Base-by-base conservation (phyloP, 2,888 invertebrate genomes). In the Ornithoptera alexandrae region DNA sequence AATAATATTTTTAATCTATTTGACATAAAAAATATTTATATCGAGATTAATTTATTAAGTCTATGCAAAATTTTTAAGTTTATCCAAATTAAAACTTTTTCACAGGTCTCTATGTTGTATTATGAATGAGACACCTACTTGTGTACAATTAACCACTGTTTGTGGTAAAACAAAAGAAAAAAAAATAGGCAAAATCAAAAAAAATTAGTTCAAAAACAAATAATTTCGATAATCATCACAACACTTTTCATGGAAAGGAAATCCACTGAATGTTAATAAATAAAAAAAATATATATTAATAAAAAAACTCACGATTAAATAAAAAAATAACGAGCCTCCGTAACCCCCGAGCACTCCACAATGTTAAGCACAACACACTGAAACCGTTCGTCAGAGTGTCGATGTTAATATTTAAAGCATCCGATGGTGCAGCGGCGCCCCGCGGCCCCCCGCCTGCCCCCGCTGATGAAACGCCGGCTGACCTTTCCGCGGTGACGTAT, bases 301-400 rank as follows among this genome's bases (percentile, higher is more conserved):
- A 58, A 58, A 53, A 22, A n/a, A 67, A 70, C 70, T 70, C 67
- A 70, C 70, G 67, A 64, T 70, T 42, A 67, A 70, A 63, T 42
- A 42, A 42, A 56, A 42, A 30, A 42, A 63, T 59, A 42, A 46
- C 30, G 15, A 10, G 46, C 63, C 67, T 67, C 70, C 67, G 66
- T 64, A 60, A 39, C 70, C 63, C 53, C 70, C 70, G 53, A 70
- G 67, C 70, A 70, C 70, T 67, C 60, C 67, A 70, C 70, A 70
- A 63, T 70, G 67, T 64, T 53, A 67, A 46, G 36, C 70, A 70
- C 70, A 70, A 70, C 67, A 70, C 70, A 70, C 70, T 70, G 70
- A 70, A 70, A 70, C 59, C 70, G 60, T 63, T 56, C 70, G 60
- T 63, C 66, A 42, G 24, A 67, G 56, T 15, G 63, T 30, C 22